Base-by-base conservation (phyloP, 2,888 invertebrate genomes). In the Eubasilissa splendida region DNA sequence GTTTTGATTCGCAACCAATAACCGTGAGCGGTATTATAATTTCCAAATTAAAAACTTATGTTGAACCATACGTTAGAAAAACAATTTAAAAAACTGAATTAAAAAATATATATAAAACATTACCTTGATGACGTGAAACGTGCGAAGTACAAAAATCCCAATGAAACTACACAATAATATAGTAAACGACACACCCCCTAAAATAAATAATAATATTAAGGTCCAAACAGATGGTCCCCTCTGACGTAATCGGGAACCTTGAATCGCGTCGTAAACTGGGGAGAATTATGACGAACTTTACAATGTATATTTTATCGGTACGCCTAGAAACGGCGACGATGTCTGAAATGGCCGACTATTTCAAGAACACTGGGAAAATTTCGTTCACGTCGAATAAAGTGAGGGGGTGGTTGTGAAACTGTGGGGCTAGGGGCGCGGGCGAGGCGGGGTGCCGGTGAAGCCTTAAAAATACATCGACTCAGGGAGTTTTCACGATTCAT, bases 301-400 rank as follows among this genome's bases (percentile, higher is more conserved):
- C 52, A 5, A 54, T 14, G 14, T 70, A 54, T 70, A 63, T 42
- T 42, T 7, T 42, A 63, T 63, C 5, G 12, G 63, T 31, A 31
- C 12, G 33, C 4, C 42, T 7, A 63, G 63, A 0, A 63, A 53
- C 42, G 58, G 33, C 42, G 58, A n/a, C 56, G 31, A 56, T n/a
- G 71, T 56, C 71, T 73, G 71, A 73, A 73, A 56, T 56, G 33
- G 22, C 56, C 56, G 71, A 73, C 71, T 56, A 73, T 73, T 73
- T 73, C 71, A 56, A 42, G 71, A 73, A 73, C 58, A 73, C 71
- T 73, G 71, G 58, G 50, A 58, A 56, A 31, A 56, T 73, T 73
- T 56, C 11, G 54, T 68, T 70, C 53, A 53, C 66, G 70, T 54
- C 54, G 70, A 10, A 54, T 54, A 70, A 53, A 54, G 68, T 3